These are phyloP conservation scores for Catharus fuscescens DNA, from an alignment of 2,113 vertebrate genomes.

Conservation along the genomic window DNA sequence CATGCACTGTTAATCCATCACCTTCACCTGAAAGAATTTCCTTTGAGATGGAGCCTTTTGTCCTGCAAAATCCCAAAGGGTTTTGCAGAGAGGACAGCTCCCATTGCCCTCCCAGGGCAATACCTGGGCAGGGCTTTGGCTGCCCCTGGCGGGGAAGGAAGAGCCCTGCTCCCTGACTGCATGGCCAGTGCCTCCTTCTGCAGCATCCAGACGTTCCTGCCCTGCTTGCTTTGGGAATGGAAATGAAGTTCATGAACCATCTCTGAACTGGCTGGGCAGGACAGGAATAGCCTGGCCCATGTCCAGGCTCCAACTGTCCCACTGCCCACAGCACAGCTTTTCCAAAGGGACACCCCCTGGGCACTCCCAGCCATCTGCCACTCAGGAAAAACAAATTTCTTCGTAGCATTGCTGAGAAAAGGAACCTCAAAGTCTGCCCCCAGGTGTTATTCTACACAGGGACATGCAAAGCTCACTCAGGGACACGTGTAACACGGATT, in stretches of 20 bases:
- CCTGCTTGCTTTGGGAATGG: not conserved
- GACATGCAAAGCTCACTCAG: not conserved
- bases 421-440: not conserved
- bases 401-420: not conserved
- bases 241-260: not conserved
- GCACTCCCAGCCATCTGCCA: not conserved
- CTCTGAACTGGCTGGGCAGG: not conserved
- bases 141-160: not conserved
- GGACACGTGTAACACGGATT: accelerated
- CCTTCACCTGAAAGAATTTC: not conserved
- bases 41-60: not conserved
- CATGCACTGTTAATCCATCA: not conserved
- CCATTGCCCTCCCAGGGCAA: not conserved
- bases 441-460: not conserved
- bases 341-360: not conserved
- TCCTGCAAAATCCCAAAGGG: not conserved
- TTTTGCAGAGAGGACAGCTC: not conserved
- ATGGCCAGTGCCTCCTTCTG: accelerated
- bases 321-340: not conserved
- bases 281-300: not conserved
- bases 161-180: not conserved
- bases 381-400: not conserved
- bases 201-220: not conserved
- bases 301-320: not conserved
- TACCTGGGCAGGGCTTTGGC: not conserved